Evolutionary conservation across 2,797 vertebrate genomes (phyloP), one percentile per base, ranked within the genome.

Genomic region (Enteromius anoplus): DNA sequence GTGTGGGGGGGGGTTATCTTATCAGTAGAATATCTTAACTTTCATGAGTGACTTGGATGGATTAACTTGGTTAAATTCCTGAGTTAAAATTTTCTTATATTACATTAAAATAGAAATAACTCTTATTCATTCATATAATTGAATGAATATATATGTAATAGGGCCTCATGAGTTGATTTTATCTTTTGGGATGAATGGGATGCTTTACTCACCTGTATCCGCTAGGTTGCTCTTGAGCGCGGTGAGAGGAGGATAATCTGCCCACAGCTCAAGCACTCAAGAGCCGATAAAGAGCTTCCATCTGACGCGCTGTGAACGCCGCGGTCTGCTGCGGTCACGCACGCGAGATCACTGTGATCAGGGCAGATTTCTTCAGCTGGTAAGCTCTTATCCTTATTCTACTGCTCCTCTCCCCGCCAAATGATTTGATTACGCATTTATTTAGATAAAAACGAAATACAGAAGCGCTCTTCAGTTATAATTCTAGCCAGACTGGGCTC

Each of bases 171-270:
- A 21, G 17, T 17, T 55, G 47, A 58, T 73, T 58, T n/a, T 1
- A 32, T 66, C 11, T 45, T 51, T 62, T 2, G 2, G 45, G 26
- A 37, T 49, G 21, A 60, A 29, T 19, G 32, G 29, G 53, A 32
- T 86, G 87, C 58, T 84, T 79, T 87, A 72, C 75, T 66, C 85
- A 65, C 64, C 15, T 82, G 49, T 85, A 75, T 88, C 89, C 90
- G 42, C 89, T 89, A 88, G 89, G 85, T 84, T 80, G 85, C 88
- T 84, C 83, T 86, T 70, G 72, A 71, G 80, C 71, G 83, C 87
- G 71, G 68, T 80, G 66, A 55, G 51, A 32, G 72, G 26, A 62
- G 58, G 34, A 77, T 69, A 51, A 80, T 65, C 65, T 76, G 45
- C 42, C 66, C 78, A 32, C 65, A 58, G 51, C 49, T n/a, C 75